Percentiles rank a stretch among this genome's conserved stretches.
phyloP scores from a whole-genome alignment of 2,888 invertebrate species.

The Hyles lineata region DNA sequence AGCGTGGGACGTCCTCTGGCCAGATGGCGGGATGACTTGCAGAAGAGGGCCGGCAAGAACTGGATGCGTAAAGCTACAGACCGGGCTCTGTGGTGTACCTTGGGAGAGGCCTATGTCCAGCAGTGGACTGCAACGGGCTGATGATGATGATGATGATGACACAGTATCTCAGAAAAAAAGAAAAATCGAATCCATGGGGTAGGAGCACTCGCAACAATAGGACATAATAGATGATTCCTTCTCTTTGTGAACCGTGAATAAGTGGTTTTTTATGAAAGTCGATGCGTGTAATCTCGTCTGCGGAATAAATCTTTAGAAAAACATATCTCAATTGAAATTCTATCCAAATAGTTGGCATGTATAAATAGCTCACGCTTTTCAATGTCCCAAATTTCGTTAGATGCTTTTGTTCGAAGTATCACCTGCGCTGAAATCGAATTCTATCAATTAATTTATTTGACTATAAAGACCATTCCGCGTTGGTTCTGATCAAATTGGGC shows the following conservation, averaged over 20 bases:
- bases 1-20: too few relatives aligned
- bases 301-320: conserved; percentile 39
- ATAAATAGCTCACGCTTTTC: conserved; percentile 17
- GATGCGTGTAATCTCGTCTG: conserved; percentile 53
- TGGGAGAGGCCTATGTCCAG: too few relatives aligned
- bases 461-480: conserved; percentile 12
- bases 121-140: too few relatives aligned
- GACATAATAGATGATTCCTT: conserved; percentile 65
- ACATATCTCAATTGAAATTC: conserved; percentile 6
- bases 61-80: too few relatives aligned
- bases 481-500: neutral
- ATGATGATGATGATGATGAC: too few relatives aligned
- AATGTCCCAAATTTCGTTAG: neutral
- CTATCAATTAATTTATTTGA: conserved; percentile 14
- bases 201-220: conserved; percentile 57
- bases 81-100: too few relatives aligned
- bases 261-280: conserved; percentile 61
- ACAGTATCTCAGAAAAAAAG: conserved; percentile 34
- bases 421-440: conserved; percentile 18
- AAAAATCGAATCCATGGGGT: conserved; percentile 41
- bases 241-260: conserved; percentile 60
- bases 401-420: conserved; percentile 7
- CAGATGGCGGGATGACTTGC: too few relatives aligned
- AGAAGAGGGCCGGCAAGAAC: too few relatives aligned
- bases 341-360: neutral